Evolutionary conservation across 2,888 invertebrate species (phyloP).

Genomic region (Hartigia nigra): DNA sequence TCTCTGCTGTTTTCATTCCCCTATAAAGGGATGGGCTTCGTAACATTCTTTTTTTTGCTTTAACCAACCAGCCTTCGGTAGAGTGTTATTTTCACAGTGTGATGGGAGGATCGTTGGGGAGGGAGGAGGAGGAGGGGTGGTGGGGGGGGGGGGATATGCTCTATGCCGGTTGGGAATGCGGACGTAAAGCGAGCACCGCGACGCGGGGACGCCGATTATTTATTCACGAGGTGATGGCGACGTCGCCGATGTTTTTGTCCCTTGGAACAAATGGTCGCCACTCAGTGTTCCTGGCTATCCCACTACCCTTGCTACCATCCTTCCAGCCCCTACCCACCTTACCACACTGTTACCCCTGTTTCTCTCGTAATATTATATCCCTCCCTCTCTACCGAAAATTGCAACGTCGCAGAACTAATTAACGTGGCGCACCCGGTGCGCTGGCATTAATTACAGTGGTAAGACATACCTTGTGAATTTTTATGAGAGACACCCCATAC

Average conservation of each 20-base stretch:
- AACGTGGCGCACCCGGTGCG: neutral
- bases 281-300: neutral
- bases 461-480: neutral
- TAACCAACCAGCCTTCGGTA: neutral
- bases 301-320: neutral
- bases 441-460: neutral
- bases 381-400: neutral
- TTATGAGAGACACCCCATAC: neutral
- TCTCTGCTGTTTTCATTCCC: neutral
- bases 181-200: neutral
- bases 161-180: neutral
- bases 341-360: neutral
- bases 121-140: no score
- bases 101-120: neutral
- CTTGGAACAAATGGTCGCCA: slow-evolving; percentile 26
- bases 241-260: slow-evolving; percentile 25
- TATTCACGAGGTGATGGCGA: slow-evolving; percentile 28
- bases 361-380: neutral
- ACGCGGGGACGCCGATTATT: slow-evolving; percentile 26
- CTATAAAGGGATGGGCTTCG: neutral
- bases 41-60: neutral
- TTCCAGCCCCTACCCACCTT: neutral
- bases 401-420: neutral
- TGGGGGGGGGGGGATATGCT: no score
- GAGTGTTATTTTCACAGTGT: neutral